Percentiles rank a stretch among this genome's conserved stretches.
phyloP scores from a whole-genome alignment of 2,113 vertebrate species.

The Amphiprion percula region DNA sequence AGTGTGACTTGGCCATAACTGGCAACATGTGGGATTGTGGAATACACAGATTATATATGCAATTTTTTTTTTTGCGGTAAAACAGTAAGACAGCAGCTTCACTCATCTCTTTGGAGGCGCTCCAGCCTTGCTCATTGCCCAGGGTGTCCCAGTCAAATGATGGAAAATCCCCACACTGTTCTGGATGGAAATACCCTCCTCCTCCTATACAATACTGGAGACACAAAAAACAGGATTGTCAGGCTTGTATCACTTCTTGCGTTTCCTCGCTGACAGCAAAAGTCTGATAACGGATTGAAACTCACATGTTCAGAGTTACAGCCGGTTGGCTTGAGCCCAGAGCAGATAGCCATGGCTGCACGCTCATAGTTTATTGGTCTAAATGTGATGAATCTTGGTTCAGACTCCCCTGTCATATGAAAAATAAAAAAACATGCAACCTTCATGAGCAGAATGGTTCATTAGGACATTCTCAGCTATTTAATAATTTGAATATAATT shows the following conservation, averaged over 20 bases:
- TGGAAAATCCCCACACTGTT: constrained; percentile 44
- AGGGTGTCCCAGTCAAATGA: constrained; percentile 24
- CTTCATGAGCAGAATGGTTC: not conserved
- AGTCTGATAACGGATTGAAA: not conserved
- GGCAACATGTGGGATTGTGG: too few relatives aligned
- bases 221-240: not conserved
- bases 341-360: constrained; percentile 48
- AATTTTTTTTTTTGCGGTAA: constrained; percentile 19
- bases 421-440: not conserved
- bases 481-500: not conserved
- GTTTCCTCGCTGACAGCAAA: not conserved
- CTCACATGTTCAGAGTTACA: constrained; percentile 37
- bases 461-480: not conserved
- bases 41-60: not conserved
- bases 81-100: constrained; percentile 53
- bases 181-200: not conserved
- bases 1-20: too few relatives aligned
- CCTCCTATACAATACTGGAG: constrained; percentile 45
- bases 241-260: not conserved
- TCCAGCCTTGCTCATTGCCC: constrained; percentile 11
- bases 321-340: constrained; percentile 3
- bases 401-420: constrained; percentile 15
- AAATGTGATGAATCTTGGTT: constrained; percentile 46
- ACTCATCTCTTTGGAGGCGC: constrained; percentile 33
- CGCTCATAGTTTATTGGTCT: constrained; percentile 38